A percentile compares a stretch with the other conserved stretches of the same genome.
phyloP scores from a whole-genome alignment of 2,888 invertebrate genomes.

The Dexiosoma caninum region DNA sequence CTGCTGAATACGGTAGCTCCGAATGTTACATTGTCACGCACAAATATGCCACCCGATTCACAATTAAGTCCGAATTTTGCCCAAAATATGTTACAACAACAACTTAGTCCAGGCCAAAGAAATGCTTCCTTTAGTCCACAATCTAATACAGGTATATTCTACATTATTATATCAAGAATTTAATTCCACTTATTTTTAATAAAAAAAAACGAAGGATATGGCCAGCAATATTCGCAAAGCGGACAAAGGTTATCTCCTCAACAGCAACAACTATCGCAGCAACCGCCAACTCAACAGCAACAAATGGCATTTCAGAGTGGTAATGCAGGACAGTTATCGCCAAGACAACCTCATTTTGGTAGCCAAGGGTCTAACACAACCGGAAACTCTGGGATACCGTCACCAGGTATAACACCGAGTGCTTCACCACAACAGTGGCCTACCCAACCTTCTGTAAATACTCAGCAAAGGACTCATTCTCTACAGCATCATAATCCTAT shows the following conservation, averaged over 20 bases:
- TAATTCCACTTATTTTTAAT: not conserved
- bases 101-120: conserved; percentile 76
- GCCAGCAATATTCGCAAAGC: conserved; percentile 74
- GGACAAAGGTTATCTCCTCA: conserved; percentile 72
- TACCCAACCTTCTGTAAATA: conserved; percentile 65
- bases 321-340: conserved; percentile 76
- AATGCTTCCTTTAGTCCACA: conserved; percentile 78
- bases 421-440: conserved; percentile 69
- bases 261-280: conserved; percentile 69
- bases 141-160: conserved; percentile 72
- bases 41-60: conserved; percentile 81
- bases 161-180: not conserved
- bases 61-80: conserved; percentile 83
- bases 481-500: conserved; percentile 91
- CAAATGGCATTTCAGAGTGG: conserved; percentile 66
- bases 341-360: conserved; percentile 73
- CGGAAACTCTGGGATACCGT: conserved; percentile 68
- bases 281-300: conserved; percentile 67
- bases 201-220: conserved; percentile 70
- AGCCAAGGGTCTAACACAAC: conserved; percentile 64
- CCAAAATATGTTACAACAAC: conserved; percentile 77
- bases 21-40: conserved; percentile 90
- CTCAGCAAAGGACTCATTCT: conserved; percentile 77
- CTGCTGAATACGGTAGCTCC: conserved; percentile 89
- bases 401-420: conserved; percentile 75